phyloP scores from a whole-genome alignment of 2,797 vertebrate species.

The Myotis pilosus region DNA sequence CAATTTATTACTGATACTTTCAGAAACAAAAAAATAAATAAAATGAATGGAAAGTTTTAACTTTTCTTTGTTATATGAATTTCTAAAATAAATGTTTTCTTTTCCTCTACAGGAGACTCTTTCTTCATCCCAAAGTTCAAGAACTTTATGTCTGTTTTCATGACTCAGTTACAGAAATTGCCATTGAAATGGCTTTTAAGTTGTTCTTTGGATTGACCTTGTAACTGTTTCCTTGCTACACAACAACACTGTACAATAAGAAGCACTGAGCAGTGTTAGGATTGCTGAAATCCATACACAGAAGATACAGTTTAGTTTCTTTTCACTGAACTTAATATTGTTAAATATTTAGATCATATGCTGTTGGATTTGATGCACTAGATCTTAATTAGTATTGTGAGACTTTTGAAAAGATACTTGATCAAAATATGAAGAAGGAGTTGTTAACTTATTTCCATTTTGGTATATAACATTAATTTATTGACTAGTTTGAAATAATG shows the following conservation, averaged over 20 bases:
- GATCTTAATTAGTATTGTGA: neutral
- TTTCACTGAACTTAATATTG: neutral
- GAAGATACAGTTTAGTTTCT: neutral
- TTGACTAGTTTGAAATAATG: slow-evolving; percentile 54
- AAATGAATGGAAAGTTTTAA: neutral
- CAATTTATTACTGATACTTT: slow-evolving; percentile 2
- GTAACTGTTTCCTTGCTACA: slow-evolving; percentile 73
- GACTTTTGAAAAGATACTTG: slow-evolving; percentile 32
- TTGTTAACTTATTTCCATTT: slow-evolving; percentile 57
- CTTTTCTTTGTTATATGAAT: neutral
- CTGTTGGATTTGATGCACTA: neutral
- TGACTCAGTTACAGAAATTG: slow-evolving; percentile 94
- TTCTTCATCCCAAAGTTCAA: slow-evolving; percentile 93
- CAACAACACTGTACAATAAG: neutral
- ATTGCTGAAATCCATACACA: neutral
- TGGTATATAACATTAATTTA: slow-evolving; percentile 35
- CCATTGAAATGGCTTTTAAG: slow-evolving; percentile 95
- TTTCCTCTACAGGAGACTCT: slow-evolving; percentile 88
- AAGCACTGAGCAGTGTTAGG: neutral
- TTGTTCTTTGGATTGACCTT: slow-evolving; percentile 92
- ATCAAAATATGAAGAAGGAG: slow-evolving; percentile 2
- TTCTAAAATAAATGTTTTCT: slow-evolving; percentile 51
- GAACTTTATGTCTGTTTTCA: slow-evolving; percentile 98
- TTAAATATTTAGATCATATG: neutral
- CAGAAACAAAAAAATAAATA: neutral